A percentile compares a stretch with the other conserved stretches of the same genome.
These are phyloP conservation scores for Mesembrinibis cayennensis DNA, from an alignment of 2,113 vertebrate genomes.

Conservation along the genomic window DNA sequence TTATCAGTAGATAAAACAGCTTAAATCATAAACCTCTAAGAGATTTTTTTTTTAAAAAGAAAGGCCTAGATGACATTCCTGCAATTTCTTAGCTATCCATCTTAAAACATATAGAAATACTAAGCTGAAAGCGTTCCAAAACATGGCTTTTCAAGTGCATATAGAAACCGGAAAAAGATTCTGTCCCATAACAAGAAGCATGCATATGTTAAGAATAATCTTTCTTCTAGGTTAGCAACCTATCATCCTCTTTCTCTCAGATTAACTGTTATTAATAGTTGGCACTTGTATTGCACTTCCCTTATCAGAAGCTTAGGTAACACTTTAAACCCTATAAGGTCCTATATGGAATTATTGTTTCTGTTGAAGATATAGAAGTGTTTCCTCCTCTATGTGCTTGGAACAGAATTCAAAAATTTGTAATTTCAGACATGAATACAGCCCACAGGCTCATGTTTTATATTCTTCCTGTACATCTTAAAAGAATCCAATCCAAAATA, in stretches of 20 bases:
- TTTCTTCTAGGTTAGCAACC: background rate
- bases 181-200: background rate
- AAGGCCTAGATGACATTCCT: rapidly evolving
- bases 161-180: background rate
- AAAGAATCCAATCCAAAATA: background rate
- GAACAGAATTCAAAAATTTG: background rate
- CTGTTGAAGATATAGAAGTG: background rate
- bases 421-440: background rate
- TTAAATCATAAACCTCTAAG: background rate
- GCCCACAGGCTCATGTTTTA: background rate
- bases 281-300: background rate
- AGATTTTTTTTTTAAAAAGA: background rate
- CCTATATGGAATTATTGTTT: background rate
- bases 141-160: background rate
- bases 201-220: background rate
- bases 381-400: background rate
- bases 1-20: slow-evolving; percentile 8
- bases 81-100: background rate
- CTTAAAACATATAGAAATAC: background rate
- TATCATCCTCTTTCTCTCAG: background rate
- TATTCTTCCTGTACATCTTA: background rate
- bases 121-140: background rate
- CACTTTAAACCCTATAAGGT: background rate
- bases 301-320: background rate
- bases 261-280: background rate